Evolutionary conservation across 92 coral and sea anemone species (phyloP), one percentile per base, ranked within the genome.

Genomic region (Scolanthus callimorphus): DNA sequence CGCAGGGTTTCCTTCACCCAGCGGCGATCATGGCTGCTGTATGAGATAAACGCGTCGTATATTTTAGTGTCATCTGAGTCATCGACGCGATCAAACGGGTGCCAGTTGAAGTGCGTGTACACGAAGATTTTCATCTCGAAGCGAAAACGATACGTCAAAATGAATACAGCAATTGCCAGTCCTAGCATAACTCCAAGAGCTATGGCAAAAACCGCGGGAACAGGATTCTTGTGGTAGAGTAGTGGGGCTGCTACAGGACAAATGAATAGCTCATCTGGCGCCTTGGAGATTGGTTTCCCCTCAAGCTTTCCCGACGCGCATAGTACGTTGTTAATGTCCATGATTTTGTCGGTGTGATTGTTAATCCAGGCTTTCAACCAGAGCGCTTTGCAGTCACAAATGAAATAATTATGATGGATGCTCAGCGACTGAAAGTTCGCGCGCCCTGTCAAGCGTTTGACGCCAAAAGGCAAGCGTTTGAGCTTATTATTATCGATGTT

Each of bases 31-130:
- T 67, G 79, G 17, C 69, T 73, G 67, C 84, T 89, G 91, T 74
- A 89, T 1, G 91, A 84, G 0, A 89, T 81, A 25, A 89, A 89
- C 15, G 85, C 85, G 46, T 84, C 96, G 76, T 89, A 89, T 34
- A 74, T 75, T 67, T 84, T 89, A 28, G 31, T 29, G 1, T 82
- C 66, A 19, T 89, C 91, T 17, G 81, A 66, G 49, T 89, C 96
- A 27, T 89, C 80, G 20, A 79, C 48, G 22, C 73, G 81, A 41
- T 84, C 91, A 39, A 89, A 89, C 15, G 91, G 96, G 43, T 85
- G 88, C 96, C 96, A 85, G 49, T 84, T 52, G 57, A 85, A 80
- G 30, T 74, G 79, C 3, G 91, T 67, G 62, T 64, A 79, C 53
- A 84, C 27, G 17, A 89, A 39, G 17, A 85, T 71, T 17, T 89